phyloP scores from a whole-genome alignment of 2,113 vertebrate species.

The Heterotilapia buettikoferi region DNA sequence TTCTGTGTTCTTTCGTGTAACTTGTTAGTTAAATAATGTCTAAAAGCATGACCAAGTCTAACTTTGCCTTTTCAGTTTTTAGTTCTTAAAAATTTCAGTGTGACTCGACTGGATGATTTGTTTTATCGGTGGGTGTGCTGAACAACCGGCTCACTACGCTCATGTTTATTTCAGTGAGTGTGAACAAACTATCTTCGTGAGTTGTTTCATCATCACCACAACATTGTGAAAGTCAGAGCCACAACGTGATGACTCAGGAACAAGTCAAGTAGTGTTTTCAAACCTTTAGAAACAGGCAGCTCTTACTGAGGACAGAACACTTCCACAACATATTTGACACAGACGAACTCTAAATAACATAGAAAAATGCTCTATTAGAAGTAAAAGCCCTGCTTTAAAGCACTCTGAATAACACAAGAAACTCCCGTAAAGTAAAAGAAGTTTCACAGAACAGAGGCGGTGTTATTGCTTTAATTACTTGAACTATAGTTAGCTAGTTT shows the following conservation, averaged over 20 bases:
- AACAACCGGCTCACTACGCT: background rate
- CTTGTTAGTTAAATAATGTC: background rate
- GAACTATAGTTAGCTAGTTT: background rate
- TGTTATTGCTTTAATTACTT: background rate
- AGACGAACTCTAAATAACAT: background rate
- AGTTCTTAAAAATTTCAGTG: background rate
- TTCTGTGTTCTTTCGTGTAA: background rate
- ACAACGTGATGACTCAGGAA: background rate
- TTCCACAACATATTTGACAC: background rate
- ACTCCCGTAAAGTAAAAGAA: background rate
- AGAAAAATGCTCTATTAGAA: background rate
- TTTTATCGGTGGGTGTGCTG: background rate
- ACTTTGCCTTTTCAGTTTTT: background rate
- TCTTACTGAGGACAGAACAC: background rate
- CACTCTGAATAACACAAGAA: background rate
- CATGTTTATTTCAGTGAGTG: background rate
- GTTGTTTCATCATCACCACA: background rate
- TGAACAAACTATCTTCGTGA: background rate
- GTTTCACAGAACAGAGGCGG: background rate
- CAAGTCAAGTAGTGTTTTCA: background rate
- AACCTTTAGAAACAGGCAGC: background rate
- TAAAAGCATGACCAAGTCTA: background rate
- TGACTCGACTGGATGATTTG: background rate
- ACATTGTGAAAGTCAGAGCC: slow-evolving; percentile 6
- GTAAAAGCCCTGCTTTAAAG: background rate